Percentiles rank a stretch among this genome's conserved stretches.
Evolutionary conservation across 2,113 vertebrate species (phyloP).

Genomic region (Rhinoderma darwinii): DNA sequence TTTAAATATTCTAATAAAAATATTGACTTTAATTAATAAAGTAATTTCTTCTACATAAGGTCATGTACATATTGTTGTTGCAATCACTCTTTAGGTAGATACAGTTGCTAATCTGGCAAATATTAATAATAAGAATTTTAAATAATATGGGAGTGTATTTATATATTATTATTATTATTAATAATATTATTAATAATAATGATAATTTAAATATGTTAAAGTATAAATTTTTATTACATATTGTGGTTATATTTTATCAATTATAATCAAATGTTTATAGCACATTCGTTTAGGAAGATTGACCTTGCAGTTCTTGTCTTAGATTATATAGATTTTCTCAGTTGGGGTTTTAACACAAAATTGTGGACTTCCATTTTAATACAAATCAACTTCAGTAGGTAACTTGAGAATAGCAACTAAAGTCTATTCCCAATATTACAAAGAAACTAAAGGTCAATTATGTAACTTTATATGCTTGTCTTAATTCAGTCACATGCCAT

Average conservation of each 20-base stretch:
- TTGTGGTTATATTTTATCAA: neutral
- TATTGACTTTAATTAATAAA: too few species aligned
- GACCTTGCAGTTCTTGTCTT: conserved; percentile 8
- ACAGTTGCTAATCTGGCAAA: too few species aligned
- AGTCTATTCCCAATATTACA: conserved; percentile 18
- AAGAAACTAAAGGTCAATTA: conserved; percentile 54
- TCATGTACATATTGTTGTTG: too few species aligned
- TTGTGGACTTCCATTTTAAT: neutral
- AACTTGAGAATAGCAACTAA: neutral
- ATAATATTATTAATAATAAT: too few species aligned
- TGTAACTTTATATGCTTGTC: conserved; percentile 27
- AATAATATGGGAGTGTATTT: too few species aligned
- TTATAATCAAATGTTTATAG: neutral
- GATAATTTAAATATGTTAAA: too few species aligned
- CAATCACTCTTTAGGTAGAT: too few species aligned
- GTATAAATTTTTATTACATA: neutral
- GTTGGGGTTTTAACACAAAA: neutral
- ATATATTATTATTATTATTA: too few species aligned
- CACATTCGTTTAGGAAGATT: too few species aligned
- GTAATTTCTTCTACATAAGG: too few species aligned
- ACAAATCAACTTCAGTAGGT: neutral
- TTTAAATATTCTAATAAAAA: too few species aligned
- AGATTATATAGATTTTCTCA: neutral
- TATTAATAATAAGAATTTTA: too few species aligned
- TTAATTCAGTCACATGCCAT: conserved; percentile 37